phyloP scores from a whole-genome alignment of 2,113 vertebrate genomes.

The Cheilinus undulatus region DNA sequence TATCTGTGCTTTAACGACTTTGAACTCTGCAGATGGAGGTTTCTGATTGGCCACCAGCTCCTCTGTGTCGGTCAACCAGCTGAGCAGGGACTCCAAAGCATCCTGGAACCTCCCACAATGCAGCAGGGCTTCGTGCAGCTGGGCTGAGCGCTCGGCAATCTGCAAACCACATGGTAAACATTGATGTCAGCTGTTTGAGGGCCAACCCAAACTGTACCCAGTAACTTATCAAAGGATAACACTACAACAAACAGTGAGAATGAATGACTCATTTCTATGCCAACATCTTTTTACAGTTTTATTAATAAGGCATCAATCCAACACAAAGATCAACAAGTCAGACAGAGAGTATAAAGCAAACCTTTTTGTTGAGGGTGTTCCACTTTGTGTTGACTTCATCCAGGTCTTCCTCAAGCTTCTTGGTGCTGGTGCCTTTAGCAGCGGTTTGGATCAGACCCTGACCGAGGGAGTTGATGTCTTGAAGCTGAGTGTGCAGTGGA shows the following conservation, averaged over 20 bases:
- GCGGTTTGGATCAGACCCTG: conserved; percentile 95
- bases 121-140: conserved; percentile 94
- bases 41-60: conserved; percentile 97
- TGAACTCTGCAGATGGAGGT: conserved; percentile 95
- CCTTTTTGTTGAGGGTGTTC: conserved; percentile 99
- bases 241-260: not conserved
- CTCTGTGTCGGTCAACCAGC: conserved; percentile 97
- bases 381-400: conserved; percentile 90
- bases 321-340: conserved; percentile 1
- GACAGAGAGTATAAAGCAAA: conserved; percentile 49
- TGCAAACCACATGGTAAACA: conserved; percentile 70
- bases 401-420: conserved; percentile 90
- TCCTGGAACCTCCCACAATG: conserved; percentile 98
- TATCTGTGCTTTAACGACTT: conserved; percentile 99
- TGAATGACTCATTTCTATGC: not conserved
- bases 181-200: conserved; percentile 32
- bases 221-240: conserved; percentile 11
- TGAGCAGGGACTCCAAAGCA: conserved; percentile 95
- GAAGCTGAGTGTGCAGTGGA: conserved; percentile 90
- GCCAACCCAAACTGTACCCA: conserved; percentile 1
- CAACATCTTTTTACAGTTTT: not conserved
- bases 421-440: conserved; percentile 88
- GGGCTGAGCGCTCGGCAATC: conserved; percentile 94
- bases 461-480: conserved; percentile 93
- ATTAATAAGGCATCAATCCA: not conserved